Evolutionary conservation across 2,797 vertebrate genomes (phyloP).

Genomic region (Alfaro cultratus): DNA sequence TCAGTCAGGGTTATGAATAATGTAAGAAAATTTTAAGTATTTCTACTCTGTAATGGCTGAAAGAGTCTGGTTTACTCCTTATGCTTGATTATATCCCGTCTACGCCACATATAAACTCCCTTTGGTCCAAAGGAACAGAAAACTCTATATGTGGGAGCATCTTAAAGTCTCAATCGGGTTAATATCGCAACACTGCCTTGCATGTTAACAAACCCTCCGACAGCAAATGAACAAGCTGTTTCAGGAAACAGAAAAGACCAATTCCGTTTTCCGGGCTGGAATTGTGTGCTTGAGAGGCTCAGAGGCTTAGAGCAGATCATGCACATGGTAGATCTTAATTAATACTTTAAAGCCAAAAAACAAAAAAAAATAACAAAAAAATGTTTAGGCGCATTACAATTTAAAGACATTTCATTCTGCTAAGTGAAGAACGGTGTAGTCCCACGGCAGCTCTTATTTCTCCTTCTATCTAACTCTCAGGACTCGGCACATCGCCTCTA

Average conservation of each 20-base stretch:
- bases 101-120: not conserved
- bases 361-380: slow-evolving; percentile 26
- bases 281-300: slow-evolving; percentile 26
- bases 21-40: not conserved
- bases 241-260: slow-evolving; percentile 9
- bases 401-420: slow-evolving; percentile 28
- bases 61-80: not conserved
- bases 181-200: not conserved
- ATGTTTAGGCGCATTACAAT: slow-evolving; percentile 25
- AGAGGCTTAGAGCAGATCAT: slow-evolving; percentile 23
- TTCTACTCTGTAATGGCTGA: not conserved
- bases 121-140: not conserved
- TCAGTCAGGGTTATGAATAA: not conserved
- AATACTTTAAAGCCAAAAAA: slow-evolving; percentile 27
- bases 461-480: slow-evolving; percentile 7
- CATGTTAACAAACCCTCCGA: not conserved
- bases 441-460: slow-evolving; percentile 10
- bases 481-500: slow-evolving; percentile 18
- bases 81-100: not conserved
- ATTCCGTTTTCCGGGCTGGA: slow-evolving; percentile 18
- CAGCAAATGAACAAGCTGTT: not conserved
- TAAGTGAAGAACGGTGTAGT: slow-evolving; percentile 20
- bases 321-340: slow-evolving; percentile 33
- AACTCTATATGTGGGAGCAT: not conserved
- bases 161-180: not conserved